Base-by-base conservation (phyloP, 2,888 invertebrate species). In the Euproctis similis region DNA sequence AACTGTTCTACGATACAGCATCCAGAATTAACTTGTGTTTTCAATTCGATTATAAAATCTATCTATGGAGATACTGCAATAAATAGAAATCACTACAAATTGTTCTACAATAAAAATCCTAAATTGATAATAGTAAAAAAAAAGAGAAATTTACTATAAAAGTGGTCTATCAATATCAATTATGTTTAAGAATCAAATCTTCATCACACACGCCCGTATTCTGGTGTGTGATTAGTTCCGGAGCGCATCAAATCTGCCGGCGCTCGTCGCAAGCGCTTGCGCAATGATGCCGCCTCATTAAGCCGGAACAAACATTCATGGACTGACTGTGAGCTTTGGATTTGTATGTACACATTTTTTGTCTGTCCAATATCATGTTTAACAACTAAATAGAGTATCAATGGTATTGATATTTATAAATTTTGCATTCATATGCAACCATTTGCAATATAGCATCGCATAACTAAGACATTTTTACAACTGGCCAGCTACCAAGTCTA, bases 191-290 rank as follows among this genome's bases (percentile, higher is more conserved):
- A 65, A 57, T 60, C 64, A 56, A 62, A 61, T 59, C 57, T 58
- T 66, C 70, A 72, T 58, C 57, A n/a, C 54, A 53, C 46, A 52
- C 48, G 53, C 52, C 58, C 57, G 69, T 68, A 71, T 76, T 72
- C 76, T 74, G 66, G 72, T 73, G 48, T 53, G 60, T 57, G 59
- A 81, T 82, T 82, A 60, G 80, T 78, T 78, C 67, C 75, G 60
- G 60, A 58, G 70, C 80, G 70, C 67, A 50, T 62, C 74, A 64
- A 81, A 82, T 74, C 60, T 36, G 67, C 58, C 60, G 55, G 55
- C 71, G 72, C 47, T 58, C 55, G 69, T 70, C 70, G 62, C 53
- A 24, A 55, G 55, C 61, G 56, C 66, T 72, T 72, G 73, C 75
- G 77, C 78, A 75, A 72, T 54, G 52, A 61, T 59, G 65, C 57